Base-by-base conservation (phyloP, 2,888 invertebrate species). In the Eristalinus aeneus region DNA sequence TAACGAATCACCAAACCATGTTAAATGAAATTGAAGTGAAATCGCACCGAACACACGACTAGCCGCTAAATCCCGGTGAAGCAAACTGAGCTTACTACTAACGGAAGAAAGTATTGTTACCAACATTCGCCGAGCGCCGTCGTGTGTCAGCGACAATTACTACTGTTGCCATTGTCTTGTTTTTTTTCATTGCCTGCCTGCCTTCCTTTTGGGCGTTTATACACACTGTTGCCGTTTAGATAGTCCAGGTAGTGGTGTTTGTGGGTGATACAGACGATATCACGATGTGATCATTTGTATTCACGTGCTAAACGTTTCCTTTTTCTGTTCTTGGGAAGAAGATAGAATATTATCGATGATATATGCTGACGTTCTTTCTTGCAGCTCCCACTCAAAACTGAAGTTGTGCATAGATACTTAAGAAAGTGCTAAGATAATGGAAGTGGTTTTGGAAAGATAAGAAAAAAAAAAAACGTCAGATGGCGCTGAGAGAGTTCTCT, bases 31-130 rank as follows among this genome's bases (percentile, higher is more conserved):
- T 74, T 53, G 67, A 77, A 67, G 74, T 86, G 69, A 86, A 74
- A 86, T 82, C 82, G 77, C 85, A 76, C 82, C 82, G 67, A 63
- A 67, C 64, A 77, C 75, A 71, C 86, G 82, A 86, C 86, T 77
- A 82, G 63, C 71, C 81, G 73, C 71, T 86, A 54, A 78, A 86
- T 82, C 86, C 74, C 77, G 67, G 58, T 74, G 77, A 46, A 82
- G 69, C 74, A 65, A 82, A 86, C 86, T 86, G 74, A 86, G 65
- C 60, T 54, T 54, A 86, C 74, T 86, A 86, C 82, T 74, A 82
- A 82, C 71, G 86, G 82, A 82, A 82, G 78, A 86, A 82, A 72
- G 86, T 78, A 86, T 82, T 86, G 86, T 82, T 86, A 86, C 81
- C 86, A 81, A 79, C 74, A 60, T 75, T 71, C 65, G 60, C 11